Evolutionary conservation across 2,888 invertebrate genomes (phyloP), one percentile per base, ranked within the genome.

Genomic region (Tinea pellionella): DNA sequence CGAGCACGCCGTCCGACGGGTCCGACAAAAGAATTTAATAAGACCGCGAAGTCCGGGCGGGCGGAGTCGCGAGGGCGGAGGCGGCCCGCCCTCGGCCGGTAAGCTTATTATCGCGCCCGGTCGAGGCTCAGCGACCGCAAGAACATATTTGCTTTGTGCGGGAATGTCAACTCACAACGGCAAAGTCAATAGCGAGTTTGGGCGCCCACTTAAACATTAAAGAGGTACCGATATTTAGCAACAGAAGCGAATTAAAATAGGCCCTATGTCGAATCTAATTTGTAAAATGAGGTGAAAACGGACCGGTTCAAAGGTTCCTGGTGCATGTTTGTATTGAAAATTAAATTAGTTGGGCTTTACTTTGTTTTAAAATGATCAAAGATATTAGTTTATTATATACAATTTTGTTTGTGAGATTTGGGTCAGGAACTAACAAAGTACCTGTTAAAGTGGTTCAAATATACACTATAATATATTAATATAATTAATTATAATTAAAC

Each of bases 231-330:
- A 75, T 84, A 80, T 85, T 83, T 84, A 82, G 77, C 77, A 76
- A 78, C 75, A 41, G 78, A 75, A 74, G 77, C 84, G 84, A 86
- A 87, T 87, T 86, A 86, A 86, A 86, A 84, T 80, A 85, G 85
- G 84, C 83, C 85, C 83, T 83, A 82, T 83, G 74, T 77, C 74
- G 84, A 85, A 87, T 86, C 82, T 83, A 84, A 87, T 86, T 87
- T 86, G 76, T 73, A 24, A 24, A 24, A 6, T 24, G 24, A 24
- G 6, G 24, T 3, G 75, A 81, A 85, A 74, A 72, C 69, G 72
- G 71, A 70, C 74, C 66, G 77, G 77, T 74, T 78, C 75, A 32
- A 30, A 57, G 57, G 32, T 15, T 29, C 63, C 64, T 77, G 78
- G 75, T 72, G 72, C 73, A 72, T 81, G 77, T 84, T 85, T 85